Base-by-base conservation (phyloP, 1,140 invertebrate genomes). In the Drosophila trapezifrons region DNA sequence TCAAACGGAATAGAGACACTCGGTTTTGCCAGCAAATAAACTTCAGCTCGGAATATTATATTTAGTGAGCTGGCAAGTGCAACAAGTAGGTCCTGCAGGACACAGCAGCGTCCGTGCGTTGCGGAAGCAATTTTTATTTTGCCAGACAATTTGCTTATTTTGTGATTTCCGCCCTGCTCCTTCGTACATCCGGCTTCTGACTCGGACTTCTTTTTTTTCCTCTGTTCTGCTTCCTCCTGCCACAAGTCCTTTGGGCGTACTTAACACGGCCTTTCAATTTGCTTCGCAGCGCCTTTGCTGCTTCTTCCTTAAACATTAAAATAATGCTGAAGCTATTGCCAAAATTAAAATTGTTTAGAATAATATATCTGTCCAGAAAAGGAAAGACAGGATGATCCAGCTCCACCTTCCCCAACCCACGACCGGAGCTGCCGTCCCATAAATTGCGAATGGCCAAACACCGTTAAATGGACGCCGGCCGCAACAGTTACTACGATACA, bases 61-160 rank as follows among this genome's bases (percentile, higher is more conserved):
- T 52, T 12, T 10, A 49, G 20, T 8, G 5, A 29, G 13, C 27
- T 43, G 55, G 17, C 25, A 6, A 32, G 46, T 45, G 80, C 79
- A 82, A 82, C 83, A 86, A 87, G 79, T 89, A 63, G 25, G 40
- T 51, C 75, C 75, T n/a, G n/a, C n/a, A n/a, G n/a, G n/a, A n/a
- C n/a, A n/a, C n/a, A n/a, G n/a, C n/a, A n/a, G n/a, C n/a, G n/a
- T n/a, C n/a, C n/a, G n/a, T n/a, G n/a, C n/a, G n/a, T 71, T 71
- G 80, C 90, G 90, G 90, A 91, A 91, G 62, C 74, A 90, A 91
- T 91, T 91, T 91, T 91, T 91, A 91, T 91, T 91, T 91, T 73
- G 83, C 90, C 90, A 91, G 90, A 91, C 90, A 91, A 91, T 91
- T 91, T 91, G 86, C 81, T 91, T 91, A 91, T 86, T 91, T 91